Evolutionary conservation across 2,888 invertebrate species (phyloP), one percentile per base, ranked within the genome.

Genomic region (Drepanosiphum platanoidis): DNA sequence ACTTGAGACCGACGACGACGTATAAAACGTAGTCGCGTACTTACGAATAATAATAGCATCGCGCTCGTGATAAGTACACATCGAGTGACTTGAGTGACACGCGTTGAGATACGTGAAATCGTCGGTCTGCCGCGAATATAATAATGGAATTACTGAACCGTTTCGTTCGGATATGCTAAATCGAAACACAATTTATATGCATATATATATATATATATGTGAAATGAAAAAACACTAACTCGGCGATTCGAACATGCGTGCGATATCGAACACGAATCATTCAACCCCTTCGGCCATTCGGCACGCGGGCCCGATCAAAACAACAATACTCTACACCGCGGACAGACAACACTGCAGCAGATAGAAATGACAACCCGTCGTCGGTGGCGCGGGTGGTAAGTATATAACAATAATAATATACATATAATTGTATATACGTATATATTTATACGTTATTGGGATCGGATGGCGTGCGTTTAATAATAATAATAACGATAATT

Each of bases 401-500:
- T 18, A 74, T 3, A 74, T 9, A 9, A 1, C n/a, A n/a, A n/a
- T n/a, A n/a, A n/a, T n/a, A n/a, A 75, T 34, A 52, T 11, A 74
- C 22, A 71, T 71, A 30, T 42, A 71, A 15, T 42, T 71, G 11
- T 70, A 70, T 42, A 71, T 15, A 46, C 9, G 42, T 30, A 72
- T 30, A 27, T 30, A 58, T 34, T 34, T 34, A 68, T 68, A 68
- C 15, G n/a, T 71, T 46, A 42, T 34, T 46, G 39, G 77, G 15
- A 68, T 36, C 15, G 42, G 71, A 74, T 74, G 74, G 46, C 72
- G 64, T 74, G 74, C 82, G 82, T 36, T 74, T 72, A 72, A 74
- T 52, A 52, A 52, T 52, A 52, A n/a, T n/a, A n/a, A n/a, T 74
- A 74, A 83, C 74, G 74, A 83, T 74, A 83, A 74, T 72, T 82